Evolutionary conservation across 2,888 invertebrate genomes (phyloP), one percentile per base, ranked within the genome.

Genomic region (Drosophila greeni): DNA sequence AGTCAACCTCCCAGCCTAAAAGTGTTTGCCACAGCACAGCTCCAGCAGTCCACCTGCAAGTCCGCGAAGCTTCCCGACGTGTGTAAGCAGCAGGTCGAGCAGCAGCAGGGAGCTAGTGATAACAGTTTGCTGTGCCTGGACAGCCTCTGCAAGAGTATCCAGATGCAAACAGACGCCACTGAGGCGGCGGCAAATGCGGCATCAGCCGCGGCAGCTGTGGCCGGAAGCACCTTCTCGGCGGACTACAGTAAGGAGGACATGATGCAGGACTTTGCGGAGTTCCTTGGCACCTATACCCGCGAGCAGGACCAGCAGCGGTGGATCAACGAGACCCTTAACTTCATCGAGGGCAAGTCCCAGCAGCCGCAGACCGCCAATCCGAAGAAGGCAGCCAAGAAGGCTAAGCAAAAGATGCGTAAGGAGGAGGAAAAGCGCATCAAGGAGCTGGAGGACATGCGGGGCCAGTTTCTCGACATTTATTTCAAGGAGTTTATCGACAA

Each of bases 301-400:
- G 84, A 87, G 42, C 84, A 85, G 57, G 82, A 88, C 24, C 86
- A 87, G 24, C 84, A 86, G 54, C 82, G 79, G 2, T 89, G 89
- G 89, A 83, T 89, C 14, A 86, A 88, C 45, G 88, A 88, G 49
- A 86, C 87, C 1, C 74, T 89, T 0, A 88, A 86, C 45, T 89
- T 86, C 57, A 88, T 89, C 55, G 88, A 89, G 72, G 88, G 81
- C 31, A 75, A 82, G 18, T 76, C 85, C 2, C 70, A 76, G 2
- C 87, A 87, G 57, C 87, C 86, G n/a, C 86, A 87, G 43, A 85
- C 87, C 4, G 57, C 77, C 5, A 88, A 86, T 68, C 87, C 87
- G 5, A 89, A 89, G 62, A 89, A 89, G 59, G 88, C 89, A 0
- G 89, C 88, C 5, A 89, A 89, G 43, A 89, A 88, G 58, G 88